Evolutionary conservation across 2,113 vertebrate species (phyloP).

Genomic region (Setophaga petechia): DNA sequence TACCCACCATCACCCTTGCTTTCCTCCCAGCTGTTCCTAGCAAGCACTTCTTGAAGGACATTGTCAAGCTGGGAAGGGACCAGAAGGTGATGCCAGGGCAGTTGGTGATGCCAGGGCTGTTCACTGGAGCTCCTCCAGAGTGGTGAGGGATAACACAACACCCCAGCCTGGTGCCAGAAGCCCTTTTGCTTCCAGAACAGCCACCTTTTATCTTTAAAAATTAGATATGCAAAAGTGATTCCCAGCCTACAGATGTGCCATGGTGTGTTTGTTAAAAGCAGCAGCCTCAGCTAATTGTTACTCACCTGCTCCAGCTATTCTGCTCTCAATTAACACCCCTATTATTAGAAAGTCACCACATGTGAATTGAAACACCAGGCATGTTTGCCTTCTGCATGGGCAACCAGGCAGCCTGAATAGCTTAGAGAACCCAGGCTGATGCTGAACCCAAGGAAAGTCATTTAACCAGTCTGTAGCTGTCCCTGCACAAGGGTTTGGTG

Average conservation of each 20-base stretch:
- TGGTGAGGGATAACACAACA: neutral
- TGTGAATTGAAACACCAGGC: neutral
- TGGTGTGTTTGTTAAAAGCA: neutral
- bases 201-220: neutral
- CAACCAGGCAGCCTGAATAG: neutral
- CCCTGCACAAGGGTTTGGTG: neutral
- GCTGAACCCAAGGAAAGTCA: neutral
- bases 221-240: neutral
- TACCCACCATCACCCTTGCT: neutral
- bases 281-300: neutral
- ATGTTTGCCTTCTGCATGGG: constrained; percentile 44
- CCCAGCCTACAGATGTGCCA: neutral
- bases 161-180: neutral
- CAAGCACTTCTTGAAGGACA: neutral
- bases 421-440: neutral
- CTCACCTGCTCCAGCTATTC: neutral
- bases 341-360: constrained; percentile 26
- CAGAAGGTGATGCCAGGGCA: neutral
- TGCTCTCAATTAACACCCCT: constrained; percentile 30
- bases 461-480: neutral
- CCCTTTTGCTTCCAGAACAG: neutral
- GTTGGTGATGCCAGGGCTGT: neutral
- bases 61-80: neutral
- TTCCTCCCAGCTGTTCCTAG: neutral
- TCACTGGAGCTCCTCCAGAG: rapidly evolving